phyloP scores from a whole-genome alignment of 2,113 vertebrate species.

The Mixornis gularis region DNA sequence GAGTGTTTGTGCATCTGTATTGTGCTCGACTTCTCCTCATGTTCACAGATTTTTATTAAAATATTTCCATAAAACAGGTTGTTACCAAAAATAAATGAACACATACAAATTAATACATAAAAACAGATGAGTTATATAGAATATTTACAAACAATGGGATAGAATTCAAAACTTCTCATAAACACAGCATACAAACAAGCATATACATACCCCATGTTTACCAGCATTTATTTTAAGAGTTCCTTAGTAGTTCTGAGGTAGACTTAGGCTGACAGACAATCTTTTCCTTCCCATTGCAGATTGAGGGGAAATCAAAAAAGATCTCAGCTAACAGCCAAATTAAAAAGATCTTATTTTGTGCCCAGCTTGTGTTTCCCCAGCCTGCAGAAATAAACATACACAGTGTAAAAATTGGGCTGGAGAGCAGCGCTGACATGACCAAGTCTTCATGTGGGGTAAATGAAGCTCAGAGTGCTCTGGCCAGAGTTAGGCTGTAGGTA shows the following conservation, averaged over 20 bases:
- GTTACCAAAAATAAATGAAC: constrained; percentile 67
- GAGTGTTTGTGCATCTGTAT: constrained; percentile 66
- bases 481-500: not conserved
- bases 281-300: not conserved
- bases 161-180: constrained; percentile 52
- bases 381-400: not conserved
- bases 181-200: constrained; percentile 52
- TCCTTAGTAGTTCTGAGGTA: constrained; percentile 26
- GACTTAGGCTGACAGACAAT: not conserved
- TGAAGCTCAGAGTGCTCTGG: not conserved
- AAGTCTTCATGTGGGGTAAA: not conserved
- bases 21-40: constrained; percentile 63
- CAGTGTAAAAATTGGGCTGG: not conserved
- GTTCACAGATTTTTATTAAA: constrained; percentile 74
- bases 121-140: constrained; percentile 67
- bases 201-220: constrained; percentile 19
- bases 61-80: constrained; percentile 68
- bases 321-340: not conserved
- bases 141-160: constrained; percentile 71
- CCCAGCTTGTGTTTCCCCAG: not conserved
- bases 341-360: not conserved
- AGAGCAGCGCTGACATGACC: not conserved
- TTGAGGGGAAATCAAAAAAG: not conserved
- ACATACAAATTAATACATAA: constrained; percentile 70
- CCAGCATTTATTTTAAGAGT: constrained; percentile 23